Base-by-base conservation (phyloP, 2,113 vertebrate species). In the Arenaria interpres region DNA sequence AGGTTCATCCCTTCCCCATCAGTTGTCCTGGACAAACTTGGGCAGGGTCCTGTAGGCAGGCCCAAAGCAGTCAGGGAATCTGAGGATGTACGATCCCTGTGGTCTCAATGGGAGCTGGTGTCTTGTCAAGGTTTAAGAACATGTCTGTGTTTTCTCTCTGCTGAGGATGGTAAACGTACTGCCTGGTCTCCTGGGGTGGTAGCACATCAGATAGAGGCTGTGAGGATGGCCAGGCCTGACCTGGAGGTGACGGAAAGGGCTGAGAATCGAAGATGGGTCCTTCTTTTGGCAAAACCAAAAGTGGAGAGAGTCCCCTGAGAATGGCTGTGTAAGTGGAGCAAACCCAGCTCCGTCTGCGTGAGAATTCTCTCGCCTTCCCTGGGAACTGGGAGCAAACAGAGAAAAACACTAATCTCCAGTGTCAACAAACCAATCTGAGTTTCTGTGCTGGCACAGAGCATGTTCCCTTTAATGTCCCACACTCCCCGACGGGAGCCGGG, bases 11-110 rank as follows among this genome's bases (percentile, higher is more conserved):
- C 20, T 91, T 76, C 46, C 54, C 59, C 3, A 2, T 25, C 15
- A 12, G 0, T 10, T 20, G 14, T 11, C 67, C n/a, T 50, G 46
- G 21, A 35, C 4, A 32, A 37, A 15, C 9, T 45, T 30, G 3
- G 0, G 0, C 1, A 39, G 12, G 50, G 56, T 66, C 32, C 23
- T 23, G 54, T 25, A 17, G 0, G 20, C 8, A 37, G 13, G 13
- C 48, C 32, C n/a, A 14, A 39, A 88, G 33, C 30, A 46, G 15
- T 0, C 4, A 45, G 64, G 46, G 72, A 22, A 23, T 28, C 0
- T 21, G 74, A 10, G 48, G 48, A 30, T 67, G 63, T 41, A 9
- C 0, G 1, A 10, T 53, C 21, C n/a, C 43, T 8, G 21, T 30
- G 77, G 30, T 32, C 15, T 78, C 3, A 0, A 0, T 12, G 59